Evolutionary conservation across 1,140 invertebrate species (phyloP).

Genomic region (Drosophila kanapiae): DNA sequence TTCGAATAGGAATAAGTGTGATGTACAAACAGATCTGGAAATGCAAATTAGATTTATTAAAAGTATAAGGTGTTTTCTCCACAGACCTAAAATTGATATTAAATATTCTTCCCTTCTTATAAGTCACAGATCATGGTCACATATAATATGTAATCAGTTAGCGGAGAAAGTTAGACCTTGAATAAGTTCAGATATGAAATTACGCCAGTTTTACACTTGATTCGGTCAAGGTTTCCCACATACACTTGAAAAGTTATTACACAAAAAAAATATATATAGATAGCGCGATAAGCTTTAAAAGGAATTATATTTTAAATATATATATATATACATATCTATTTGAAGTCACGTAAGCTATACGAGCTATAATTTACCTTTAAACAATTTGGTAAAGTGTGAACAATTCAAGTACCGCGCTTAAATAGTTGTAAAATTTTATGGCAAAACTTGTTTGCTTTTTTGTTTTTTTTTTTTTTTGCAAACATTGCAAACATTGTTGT

Average conservation of each 20-base stretch:
- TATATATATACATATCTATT: neutral
- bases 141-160: neutral
- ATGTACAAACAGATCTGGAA: neutral
- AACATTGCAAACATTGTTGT: neutral
- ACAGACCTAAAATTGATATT: neutral
- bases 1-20: neutral
- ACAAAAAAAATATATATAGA: neutral
- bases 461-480: neutral
- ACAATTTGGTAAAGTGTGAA: neutral
- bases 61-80: too few species aligned
- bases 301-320: neutral
- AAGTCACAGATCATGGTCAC: neutral
- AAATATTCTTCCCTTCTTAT: neutral
- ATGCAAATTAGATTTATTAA: too few species aligned
- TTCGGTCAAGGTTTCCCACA: neutral
- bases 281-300: neutral
- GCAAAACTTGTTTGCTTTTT: slow-evolving; percentile 1
- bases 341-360: slow-evolving; percentile 2
- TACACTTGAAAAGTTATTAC: slow-evolving; percentile 5
- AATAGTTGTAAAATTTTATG: neutral
- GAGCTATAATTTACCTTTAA: neutral
- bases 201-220: neutral
- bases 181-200: slow-evolving; percentile 1
- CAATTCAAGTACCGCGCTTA: neutral
- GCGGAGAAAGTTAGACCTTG: slow-evolving; percentile 1